Evolutionary conservation across 2,888 invertebrate genomes (phyloP), one percentile per base, ranked within the genome.

Genomic region (Argynnis bischoffii): DNA sequence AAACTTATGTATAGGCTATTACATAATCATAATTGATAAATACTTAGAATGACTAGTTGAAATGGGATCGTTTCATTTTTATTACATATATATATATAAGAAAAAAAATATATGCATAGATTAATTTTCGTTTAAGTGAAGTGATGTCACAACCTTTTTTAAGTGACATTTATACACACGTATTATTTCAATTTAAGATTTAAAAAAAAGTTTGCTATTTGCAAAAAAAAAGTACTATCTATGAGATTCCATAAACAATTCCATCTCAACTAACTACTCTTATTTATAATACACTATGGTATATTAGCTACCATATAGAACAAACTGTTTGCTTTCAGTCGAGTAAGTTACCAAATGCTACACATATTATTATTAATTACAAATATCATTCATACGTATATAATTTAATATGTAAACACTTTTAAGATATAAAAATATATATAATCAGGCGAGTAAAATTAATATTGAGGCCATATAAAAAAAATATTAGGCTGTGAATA

Each of bases 1-100:
- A 72, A 72, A 73, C 70, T 69, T 69, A 74, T 63, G 26, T 18
- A 65, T 48, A 63, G 55, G 51, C 57, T 60, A 56, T 51, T 53
- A 35, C 46, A 57, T 51, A 35, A 35, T 35, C 6, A 8, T 35
- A 26, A 35, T 41, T 41, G 35, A 41, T 16, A 64, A 21, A 55
- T 53, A 63, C n/a, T n/a, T 41, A 11, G 35, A 41, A 41, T 11
- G 11, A 8, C 35, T 41, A 41, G 35, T 41, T 41, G 35, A 41
- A 41, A 41, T 41, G 35, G 35, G 35, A 41, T 41, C 11, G 35
- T 41, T 41, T 41, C 1, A 41, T 18, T 18, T 18, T 18, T 18
- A 1, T 18, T 18, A 18, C n/a, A 18, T 18, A 2, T 18, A 18
- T 18, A 18, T 18, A 18, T n/a, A n/a, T n/a, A n/a, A n/a, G n/a